Evolutionary conservation across 2,888 invertebrate genomes (phyloP), one percentile per base, ranked within the genome.

Genomic region (Poecilus cupreus): DNA sequence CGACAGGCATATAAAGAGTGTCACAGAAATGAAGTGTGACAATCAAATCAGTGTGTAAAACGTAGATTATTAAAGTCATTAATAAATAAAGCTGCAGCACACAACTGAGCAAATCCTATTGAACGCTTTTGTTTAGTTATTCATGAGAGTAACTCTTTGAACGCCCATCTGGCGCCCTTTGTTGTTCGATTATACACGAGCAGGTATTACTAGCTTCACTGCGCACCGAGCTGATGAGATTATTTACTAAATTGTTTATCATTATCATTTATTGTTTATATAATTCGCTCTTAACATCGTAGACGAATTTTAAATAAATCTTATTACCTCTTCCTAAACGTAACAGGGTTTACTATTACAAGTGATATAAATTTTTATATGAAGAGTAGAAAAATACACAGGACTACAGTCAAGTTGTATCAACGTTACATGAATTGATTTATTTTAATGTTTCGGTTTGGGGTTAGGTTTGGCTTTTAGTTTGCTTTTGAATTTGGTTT

Each of bases 11-110:
- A 43, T 43, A 43, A 43, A 43, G 43, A 60, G 60, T 26, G 60
- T 60, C 60, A 60, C 60, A 10, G 60, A 60, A 60, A 60, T 60
- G 32, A 60, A 60, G 60, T 60, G 60, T 60, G 60, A 60, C 60
- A 60, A 60, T 60, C 60, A 60, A 60, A 60, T 60, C 60, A 24
- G 60, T 24, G 60, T 60, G 60, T 60, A 24, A 26, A 60, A 60
- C 32, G 24, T 24, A 11, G 24, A 60, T 22, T 26, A 26, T 60
- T 22, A 22, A 26, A 60, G 60, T 24, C 26, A 26, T 60, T 60
- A 60, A 60, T 60, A 60, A 60, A 60, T 60, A 60, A 60, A 60
- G 60, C 60, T 60, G 60, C 60, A 43, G 43, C 10, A 43, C 43
- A 26, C 60, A 54, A 54, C 54, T 54, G 54, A 54, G 60, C 60